Evolutionary conservation across 1,140 invertebrate genomes (phyloP).

Genomic region (Megathymus violae): DNA sequence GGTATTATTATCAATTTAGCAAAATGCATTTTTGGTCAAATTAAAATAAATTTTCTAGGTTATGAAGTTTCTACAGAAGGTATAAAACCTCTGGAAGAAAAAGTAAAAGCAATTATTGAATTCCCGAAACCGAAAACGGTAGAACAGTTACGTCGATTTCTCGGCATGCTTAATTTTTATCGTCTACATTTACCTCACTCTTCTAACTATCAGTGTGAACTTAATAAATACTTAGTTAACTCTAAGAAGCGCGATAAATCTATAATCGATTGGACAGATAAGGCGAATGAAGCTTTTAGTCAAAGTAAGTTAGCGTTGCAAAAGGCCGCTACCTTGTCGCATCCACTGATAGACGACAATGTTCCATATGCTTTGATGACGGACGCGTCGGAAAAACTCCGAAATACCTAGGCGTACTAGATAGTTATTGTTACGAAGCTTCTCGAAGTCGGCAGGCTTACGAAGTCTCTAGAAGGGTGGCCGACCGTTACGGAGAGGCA

Average conservation of each 20-base stretch:
- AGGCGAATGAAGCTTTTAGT: slow-evolving; percentile 2
- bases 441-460: too few species aligned
- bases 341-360: slow-evolving; percentile 8
- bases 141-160: background rate
- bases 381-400: slow-evolving; percentile 28
- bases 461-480: too few species aligned
- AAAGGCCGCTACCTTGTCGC: slow-evolving; percentile 18
- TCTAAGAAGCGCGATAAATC: background rate
- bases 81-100: background rate
- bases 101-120: background rate
- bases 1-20: background rate
- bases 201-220: background rate
- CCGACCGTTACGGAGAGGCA: too few species aligned
- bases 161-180: slow-evolving; percentile 5
- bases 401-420: slow-evolving; percentile 32
- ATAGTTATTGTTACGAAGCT: too few species aligned
- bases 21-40: background rate
- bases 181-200: slow-evolving; percentile 3
- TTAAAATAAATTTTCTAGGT: background rate
- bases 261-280: background rate
- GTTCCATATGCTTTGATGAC: slow-evolving; percentile 10
- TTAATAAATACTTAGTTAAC: slow-evolving; percentile 7
- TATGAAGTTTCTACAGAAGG: background rate
- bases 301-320: too few species aligned
- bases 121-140: background rate